These are phyloP conservation scores for Caenorhabditis doughertyi DNA, from an alignment of 2,888 invertebrate species.

Conservation along the genomic window DNA sequence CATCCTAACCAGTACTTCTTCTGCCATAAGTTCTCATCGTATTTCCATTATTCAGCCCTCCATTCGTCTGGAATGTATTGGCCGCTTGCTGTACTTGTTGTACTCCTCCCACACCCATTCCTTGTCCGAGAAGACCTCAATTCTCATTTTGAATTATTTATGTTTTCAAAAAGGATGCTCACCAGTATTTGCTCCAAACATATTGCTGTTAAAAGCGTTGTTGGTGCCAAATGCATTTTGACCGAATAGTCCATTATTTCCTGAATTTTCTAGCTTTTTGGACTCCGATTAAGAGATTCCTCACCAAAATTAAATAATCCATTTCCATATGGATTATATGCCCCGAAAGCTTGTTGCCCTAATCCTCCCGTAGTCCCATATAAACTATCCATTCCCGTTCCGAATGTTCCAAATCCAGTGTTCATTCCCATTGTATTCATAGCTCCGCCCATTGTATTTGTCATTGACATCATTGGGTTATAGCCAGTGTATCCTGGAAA, in stretches of 20 bases:
- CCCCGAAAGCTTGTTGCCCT: constrained; percentile 29
- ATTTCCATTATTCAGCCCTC: constrained; percentile 50
- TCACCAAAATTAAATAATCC: constrained; percentile 55
- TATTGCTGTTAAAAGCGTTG: constrained; percentile 35
- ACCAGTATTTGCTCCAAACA: constrained; percentile 33
- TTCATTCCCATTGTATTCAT: constrained; percentile 44
- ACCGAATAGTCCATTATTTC: constrained; percentile 45
- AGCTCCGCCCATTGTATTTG: constrained; percentile 23
- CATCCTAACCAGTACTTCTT: constrained; percentile 39
- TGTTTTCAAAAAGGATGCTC: not conserved
- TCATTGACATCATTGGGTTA: constrained; percentile 44
- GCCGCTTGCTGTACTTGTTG: constrained; percentile 33
- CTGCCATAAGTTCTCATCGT: constrained; percentile 58
- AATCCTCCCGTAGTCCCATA: constrained; percentile 34
- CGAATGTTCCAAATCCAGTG: constrained; percentile 40
- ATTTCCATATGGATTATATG: constrained; percentile 59
- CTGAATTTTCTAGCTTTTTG: constrained; percentile 3
- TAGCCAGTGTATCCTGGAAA: constrained; percentile 47
- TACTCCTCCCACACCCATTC: not conserved
- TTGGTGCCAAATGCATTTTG: constrained; percentile 44
- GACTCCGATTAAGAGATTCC: too few species aligned
- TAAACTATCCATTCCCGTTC: constrained; percentile 41
- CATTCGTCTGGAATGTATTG: constrained; percentile 20
- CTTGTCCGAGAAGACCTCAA: constrained; percentile 22
- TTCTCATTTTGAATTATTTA: constrained; percentile 1